A percentile compares a stretch with the other conserved stretches of the same genome.
These are phyloP conservation scores for Apis mellifera DNA, from an alignment of 1,140 invertebrate species.

Conservation along the genomic window Amel_HAv3.1 CM009934.2:13004501-13005000, in stretches of 20 bases:
- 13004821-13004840: neutral
- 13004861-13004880: no score
- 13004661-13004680: conserved; percentile 57
- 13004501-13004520: no score
- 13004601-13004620: conserved; percentile 60
- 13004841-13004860: no score
- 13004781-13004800: neutral
- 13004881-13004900: neutral
- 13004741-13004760: neutral
- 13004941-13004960: no score
- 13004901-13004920: conserved; percentile 25
- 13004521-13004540: neutral
- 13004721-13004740: neutral
- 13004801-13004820: conserved; percentile 6
- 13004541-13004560: neutral
- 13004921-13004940: neutral
- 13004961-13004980: neutral
- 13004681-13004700: conserved; percentile 35
- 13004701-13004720: conserved; percentile 43
- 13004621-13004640: conserved; percentile 65
- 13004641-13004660: conserved; percentile 54
- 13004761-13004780: neutral
- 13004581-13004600: conserved; percentile 42
- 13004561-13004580: conserved; percentile 18
- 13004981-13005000: conserved; percentile 71